These are phyloP conservation scores for Hyperoodon ampullatus DNA, from an alignment of 2,113 vertebrate genomes.

Conservation along the genomic window DNA sequence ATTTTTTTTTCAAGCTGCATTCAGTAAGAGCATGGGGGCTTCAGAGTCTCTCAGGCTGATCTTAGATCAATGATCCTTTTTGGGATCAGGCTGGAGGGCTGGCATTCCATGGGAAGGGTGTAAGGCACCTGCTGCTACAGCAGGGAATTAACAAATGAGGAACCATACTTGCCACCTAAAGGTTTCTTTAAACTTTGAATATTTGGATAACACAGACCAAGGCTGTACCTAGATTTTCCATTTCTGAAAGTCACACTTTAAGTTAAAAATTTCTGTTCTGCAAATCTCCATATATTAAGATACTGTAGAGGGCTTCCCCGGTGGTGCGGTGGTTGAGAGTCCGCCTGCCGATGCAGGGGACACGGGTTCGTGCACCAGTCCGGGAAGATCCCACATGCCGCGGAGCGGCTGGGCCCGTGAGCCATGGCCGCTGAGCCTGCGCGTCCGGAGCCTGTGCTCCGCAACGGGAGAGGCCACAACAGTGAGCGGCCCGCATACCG, in stretches of 20 bases:
- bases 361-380: no score
- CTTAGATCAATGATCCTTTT: not conserved
- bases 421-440: no score
- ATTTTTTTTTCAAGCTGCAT: not conserved
- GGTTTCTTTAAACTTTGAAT: conserved; percentile 10
- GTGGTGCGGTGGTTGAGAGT: no score
- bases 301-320: not conserved
- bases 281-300: conserved; percentile 8
- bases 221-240: not conserved
- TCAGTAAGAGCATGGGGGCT: not conserved
- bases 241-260: conserved; percentile 39
- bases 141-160: not conserved
- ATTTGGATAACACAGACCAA: not conserved
- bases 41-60: not conserved
- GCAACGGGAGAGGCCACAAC: no score
- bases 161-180: not conserved
- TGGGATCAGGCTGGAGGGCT: not conserved
- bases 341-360: no score
- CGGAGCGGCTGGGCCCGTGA: no score
- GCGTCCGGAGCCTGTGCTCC: no score
- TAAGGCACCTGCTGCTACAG: not conserved
- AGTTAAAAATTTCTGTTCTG: not conserved
- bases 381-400: no score
- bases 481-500: no score
- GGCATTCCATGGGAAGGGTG: not conserved